Conservation (phyloP, 2,113 vertebrate species). For the Tragelaphus scriptus region DNA sequence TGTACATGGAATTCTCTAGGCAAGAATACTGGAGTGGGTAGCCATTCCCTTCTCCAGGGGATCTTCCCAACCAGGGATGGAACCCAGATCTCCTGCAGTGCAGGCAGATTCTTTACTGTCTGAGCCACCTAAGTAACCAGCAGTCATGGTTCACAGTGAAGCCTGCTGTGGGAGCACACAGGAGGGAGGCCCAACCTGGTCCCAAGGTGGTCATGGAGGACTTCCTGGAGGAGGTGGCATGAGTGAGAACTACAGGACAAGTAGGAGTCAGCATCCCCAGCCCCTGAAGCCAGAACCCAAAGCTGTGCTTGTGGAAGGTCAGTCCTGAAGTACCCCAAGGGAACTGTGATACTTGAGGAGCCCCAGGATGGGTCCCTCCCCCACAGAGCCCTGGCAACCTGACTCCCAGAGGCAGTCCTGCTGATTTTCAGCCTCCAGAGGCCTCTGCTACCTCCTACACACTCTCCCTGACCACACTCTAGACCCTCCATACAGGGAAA, state of each 20-base stretch:
- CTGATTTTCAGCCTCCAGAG: background rate
- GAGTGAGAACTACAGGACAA: background rate
- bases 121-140: background rate
- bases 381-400: background rate
- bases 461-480: fast-evolving
- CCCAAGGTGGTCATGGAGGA: background rate
- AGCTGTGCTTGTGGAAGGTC: background rate
- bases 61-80: background rate
- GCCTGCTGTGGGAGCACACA: background rate
- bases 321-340: background rate
- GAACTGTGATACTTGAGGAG: fast-evolving
- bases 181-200: background rate
- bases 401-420: background rate
- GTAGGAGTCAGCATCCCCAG: background rate
- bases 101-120: background rate
- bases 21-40: background rate
- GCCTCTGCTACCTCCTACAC: background rate
- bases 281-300: background rate
- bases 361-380: background rate
- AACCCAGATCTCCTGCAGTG: background rate
- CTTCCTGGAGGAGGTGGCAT: background rate
- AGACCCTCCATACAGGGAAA: background rate
- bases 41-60: background rate
- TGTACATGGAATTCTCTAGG: background rate
- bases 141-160: background rate